Base-by-base conservation (phyloP, 2,113 vertebrate genomes). In the Crotophaga sulcirostris region DNA sequence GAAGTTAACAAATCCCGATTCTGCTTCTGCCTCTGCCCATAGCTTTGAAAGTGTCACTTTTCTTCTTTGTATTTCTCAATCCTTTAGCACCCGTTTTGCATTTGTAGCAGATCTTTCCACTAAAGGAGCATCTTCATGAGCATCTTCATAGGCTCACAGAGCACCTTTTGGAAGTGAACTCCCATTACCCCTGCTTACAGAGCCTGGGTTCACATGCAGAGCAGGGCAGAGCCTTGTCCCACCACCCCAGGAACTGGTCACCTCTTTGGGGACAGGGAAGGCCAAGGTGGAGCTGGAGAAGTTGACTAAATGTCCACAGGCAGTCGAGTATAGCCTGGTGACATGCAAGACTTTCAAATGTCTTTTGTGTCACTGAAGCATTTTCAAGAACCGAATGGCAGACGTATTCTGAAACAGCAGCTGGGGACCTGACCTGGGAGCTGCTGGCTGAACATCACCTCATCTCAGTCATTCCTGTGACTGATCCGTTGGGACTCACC, bases 1-100 rank as follows among this genome's bases (percentile, higher is more conserved):
- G 70, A 93, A 82, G 62, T 62, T 55, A 88, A 29, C 33, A 94
- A 79, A 97, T 47, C 36, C 47, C 90, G 9, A 14, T 90, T 93
- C 66, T 26, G 63, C 40, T 63, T 20, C 47, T 60, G 36, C 36
- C 45, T 76, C 78, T 87, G 60, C 38, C 47, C 40, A 21, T 56
- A 23, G 16, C 42, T 94, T 95, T 83, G 52, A 76, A 90, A 78
- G 51, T 34, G 44, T 86, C 44, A 5, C 38, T 80, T 73, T 64
- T 82, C 62, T 68, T 73, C 82, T 88, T 66, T 52, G 14, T 59
- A 2, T 87, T 83, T 79, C 55, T 82, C 26, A 36, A 69, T 34
- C 11, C 36, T 82, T 72, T 42, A 78, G 13, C 58, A 82, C 77
- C 63, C 84, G 94, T 7, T 93, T 82, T 79, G 40, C 19, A 8